Conservation (phyloP, 2,797 vertebrate species). For the Cynopterus sphinx region DNA sequence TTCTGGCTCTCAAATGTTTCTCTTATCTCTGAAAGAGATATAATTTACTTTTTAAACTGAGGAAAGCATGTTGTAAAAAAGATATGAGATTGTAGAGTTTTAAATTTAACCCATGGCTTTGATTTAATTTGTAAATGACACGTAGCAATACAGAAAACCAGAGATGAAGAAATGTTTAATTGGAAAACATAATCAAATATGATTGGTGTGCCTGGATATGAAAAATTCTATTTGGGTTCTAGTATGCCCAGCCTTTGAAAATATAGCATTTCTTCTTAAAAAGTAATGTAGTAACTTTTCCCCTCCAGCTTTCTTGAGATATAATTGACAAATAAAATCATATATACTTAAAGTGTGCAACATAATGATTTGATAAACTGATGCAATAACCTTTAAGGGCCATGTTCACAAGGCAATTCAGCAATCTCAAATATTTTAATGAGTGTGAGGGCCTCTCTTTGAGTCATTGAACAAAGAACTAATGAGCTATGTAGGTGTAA, state of each 20-base stretch:
- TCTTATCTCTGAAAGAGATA: neutral
- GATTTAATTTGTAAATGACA: neutral
- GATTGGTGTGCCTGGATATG: neutral
- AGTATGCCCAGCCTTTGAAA: constrained; percentile 4
- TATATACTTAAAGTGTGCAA: neutral
- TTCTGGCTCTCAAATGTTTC: neutral
- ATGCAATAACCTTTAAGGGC: neutral
- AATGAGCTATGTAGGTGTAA: neutral
- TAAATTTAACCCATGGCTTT: neutral
- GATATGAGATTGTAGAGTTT: neutral
- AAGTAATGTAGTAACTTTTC: neutral
- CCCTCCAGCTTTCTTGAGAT: neutral
- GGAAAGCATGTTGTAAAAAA: neutral
- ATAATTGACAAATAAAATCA: neutral
- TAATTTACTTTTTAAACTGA: neutral
- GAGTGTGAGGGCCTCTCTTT: neutral
- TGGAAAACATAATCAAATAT: neutral
- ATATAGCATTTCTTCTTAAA: neutral
- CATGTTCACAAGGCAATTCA: neutral
- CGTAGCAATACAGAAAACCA: neutral
- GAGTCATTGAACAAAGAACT: neutral
- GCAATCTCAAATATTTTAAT: neutral
- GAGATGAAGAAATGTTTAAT: neutral
- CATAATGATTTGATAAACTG: neutral
- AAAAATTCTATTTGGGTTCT: neutral